phyloP scores from a whole-genome alignment of 2,797 vertebrate species.

The Melanotaenia maccullochi region DNA sequence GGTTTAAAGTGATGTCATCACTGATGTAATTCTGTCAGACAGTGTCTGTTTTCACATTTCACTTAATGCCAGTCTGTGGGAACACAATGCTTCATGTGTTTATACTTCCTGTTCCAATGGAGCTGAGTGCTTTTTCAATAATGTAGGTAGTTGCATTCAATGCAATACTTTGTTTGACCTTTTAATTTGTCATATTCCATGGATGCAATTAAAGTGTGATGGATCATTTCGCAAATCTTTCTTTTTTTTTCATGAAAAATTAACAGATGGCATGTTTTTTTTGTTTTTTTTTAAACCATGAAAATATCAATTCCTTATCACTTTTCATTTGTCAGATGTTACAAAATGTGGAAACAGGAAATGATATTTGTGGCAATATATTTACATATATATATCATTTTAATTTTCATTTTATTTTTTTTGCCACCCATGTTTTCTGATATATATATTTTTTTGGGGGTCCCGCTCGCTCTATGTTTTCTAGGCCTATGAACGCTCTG shows the following conservation, averaged over 20 bases:
- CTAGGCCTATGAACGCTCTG: constrained; percentile 93
- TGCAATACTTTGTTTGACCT: neutral
- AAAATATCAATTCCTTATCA: neutral
- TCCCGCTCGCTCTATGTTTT: constrained; percentile 13
- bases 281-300: neutral
- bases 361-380: neutral
- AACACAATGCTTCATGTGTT: constrained; percentile 10
- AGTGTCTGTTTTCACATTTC: constrained; percentile 26
- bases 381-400: no score
- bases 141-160: neutral
- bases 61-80: constrained; percentile 12
- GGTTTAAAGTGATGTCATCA: constrained; percentile 34
- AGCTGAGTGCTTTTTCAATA: neutral
- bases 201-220: neutral
- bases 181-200: constrained; percentile 1
- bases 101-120: constrained; percentile 11
- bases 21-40: constrained; percentile 29
- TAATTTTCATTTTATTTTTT: neutral
- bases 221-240: neutral
- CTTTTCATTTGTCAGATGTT: neutral
- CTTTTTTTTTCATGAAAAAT: neutral
- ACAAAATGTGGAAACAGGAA: neutral
- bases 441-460: neutral
- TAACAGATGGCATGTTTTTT: neutral
- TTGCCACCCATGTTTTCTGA: neutral